Base-by-base conservation (phyloP, 30 jellyfish, hydroid and myxozoan species). In the Cassiopea xamachana region DNA sequence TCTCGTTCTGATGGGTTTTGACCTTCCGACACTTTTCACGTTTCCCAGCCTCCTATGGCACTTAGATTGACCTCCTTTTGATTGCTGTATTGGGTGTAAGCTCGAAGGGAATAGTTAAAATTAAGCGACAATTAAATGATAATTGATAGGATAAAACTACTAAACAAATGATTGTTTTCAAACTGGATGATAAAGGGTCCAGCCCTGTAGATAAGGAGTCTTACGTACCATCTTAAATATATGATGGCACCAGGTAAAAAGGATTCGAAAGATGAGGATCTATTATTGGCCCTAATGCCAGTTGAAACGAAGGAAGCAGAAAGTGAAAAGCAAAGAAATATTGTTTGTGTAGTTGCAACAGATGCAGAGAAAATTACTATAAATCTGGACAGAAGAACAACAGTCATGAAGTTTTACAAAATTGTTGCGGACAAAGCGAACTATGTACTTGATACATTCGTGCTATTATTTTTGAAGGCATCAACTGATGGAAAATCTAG, bases 231-330 rank as follows among this genome's bases (percentile, higher is more conserved):
- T 62, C 74, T n/a, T 51, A 27, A 60, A 39, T 7, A 16, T 19
- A 82, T 50, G 15, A 84, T 86, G 93, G 87, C 93, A 50, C 93
- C 93, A 1, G 93, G 93, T 44, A 86, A 86, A 77, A 86, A 73
- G 46, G 93, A 86, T 50, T 58, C 51, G 1, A 75, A 60, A 46
- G 46, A n/a, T 18, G 82, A 79, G 46, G 58, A 86, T 46, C 72
- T 71, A n/a, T 71, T 64, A 70, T 12, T 86, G 87, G 82, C 60
- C 72, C 72, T 60, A 46, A 39, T 73, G 76, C 86, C 80, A 1
- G 93, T 74, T 58, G 69, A 43, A 47, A 62, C 47, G 59, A 72
- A 58, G 77, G 81, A 55, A 59, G 64, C 43, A 7, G 80, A 73
- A 18, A 64, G 48, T 18, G 78, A 85, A n/a, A 46, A 50, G 44